Conservation (phyloP, 2,113 vertebrate species). For the Bucco capensis region DNA sequence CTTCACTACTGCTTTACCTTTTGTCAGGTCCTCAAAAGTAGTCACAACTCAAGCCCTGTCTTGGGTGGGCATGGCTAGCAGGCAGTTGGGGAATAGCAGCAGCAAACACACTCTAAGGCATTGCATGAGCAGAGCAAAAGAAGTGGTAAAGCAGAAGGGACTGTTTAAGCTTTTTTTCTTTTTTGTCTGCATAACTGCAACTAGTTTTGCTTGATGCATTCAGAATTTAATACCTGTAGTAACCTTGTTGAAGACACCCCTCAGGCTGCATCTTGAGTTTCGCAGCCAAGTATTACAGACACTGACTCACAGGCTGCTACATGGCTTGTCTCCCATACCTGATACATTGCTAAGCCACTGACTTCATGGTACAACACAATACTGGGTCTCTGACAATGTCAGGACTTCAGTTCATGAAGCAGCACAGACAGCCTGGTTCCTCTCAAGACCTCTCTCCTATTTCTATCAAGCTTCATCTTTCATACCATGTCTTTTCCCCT, state of each 20-base stretch:
- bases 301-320: not conserved
- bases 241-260: not conserved
- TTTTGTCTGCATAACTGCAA: not conserved
- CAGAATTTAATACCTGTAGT: not conserved
- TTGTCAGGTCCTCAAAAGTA: not conserved
- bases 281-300: not conserved
- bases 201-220: not conserved
- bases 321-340: not conserved
- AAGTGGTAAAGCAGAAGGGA: not conserved
- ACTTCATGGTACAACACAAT: fast-evolving
- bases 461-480: not conserved
- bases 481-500: not conserved
- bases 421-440: not conserved
- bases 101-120: not conserved
- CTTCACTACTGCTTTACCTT: not conserved
- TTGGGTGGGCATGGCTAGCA: not conserved
- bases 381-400: fast-evolving
- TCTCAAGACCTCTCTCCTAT: not conserved
- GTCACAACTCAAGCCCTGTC: not conserved
- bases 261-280: not conserved
- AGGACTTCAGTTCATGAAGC: not conserved
- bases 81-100: not conserved
- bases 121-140: not conserved
- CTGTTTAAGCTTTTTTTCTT: not conserved
- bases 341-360: fast-evolving